Evolutionary conservation across 1,140 invertebrate species (phyloP).

Genomic region (Drosophila parvula): DNA sequence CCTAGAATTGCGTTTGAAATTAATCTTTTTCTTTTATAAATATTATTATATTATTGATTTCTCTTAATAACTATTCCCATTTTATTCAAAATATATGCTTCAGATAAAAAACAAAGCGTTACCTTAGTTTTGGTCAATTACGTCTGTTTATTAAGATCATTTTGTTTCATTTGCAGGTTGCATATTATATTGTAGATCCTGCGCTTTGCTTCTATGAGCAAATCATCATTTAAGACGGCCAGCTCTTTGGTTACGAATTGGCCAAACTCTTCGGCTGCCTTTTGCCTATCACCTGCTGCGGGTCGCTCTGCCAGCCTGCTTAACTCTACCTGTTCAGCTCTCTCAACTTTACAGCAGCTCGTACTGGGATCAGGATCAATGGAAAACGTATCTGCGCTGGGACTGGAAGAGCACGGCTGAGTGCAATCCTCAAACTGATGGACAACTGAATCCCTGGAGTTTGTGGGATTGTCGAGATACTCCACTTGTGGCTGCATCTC

Average conservation of each 20-base stretch:
- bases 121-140: background rate
- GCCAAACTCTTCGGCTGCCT: slow-evolving; percentile 43
- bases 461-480: background rate
- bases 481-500: slow-evolving; percentile 9
- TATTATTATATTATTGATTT: too few relatives aligned
- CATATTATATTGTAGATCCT: slow-evolving; percentile 57
- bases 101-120: background rate
- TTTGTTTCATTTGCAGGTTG: slow-evolving; percentile 49
- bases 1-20: background rate
- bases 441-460: slow-evolving; percentile 17
- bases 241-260: slow-evolving; percentile 56
- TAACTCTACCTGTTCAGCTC: background rate
- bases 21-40: background rate
- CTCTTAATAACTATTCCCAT: background rate
- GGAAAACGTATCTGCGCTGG: slow-evolving; percentile 8
- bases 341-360: background rate
- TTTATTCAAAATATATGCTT: background rate
- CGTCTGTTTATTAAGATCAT: slow-evolving; percentile 21
- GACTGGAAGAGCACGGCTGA: background rate
- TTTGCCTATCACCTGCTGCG: background rate
- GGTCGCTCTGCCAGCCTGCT: background rate
- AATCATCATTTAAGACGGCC: slow-evolving; percentile 36
- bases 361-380: background rate
- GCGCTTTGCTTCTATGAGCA: slow-evolving; percentile 49
- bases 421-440: slow-evolving; percentile 9